Base-by-base conservation (phyloP, 1,140 invertebrate genomes). In the Ylistrum balloti region DNA sequence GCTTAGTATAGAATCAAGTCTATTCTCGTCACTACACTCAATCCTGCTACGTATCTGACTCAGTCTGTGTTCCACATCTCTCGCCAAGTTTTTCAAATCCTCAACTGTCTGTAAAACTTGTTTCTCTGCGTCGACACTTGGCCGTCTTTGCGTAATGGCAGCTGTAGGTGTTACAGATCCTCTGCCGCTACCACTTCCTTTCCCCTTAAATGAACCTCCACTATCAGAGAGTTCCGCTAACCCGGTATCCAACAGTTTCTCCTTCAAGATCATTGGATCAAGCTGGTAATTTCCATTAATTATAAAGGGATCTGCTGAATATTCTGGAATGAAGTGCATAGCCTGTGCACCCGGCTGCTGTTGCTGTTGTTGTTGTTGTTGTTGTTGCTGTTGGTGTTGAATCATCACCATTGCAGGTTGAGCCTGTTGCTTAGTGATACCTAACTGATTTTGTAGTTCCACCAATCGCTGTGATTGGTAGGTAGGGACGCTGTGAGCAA, bases 201-300 rank as follows among this genome's bases (percentile, higher is more conserved):
- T 41, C 9, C 74, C 86, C 35, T 56, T 88, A 28, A 86, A 35
- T 35, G 85, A 11, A 33, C 89, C 17, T 34, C 28, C 45, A 32
- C 33, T 56, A 17, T 92, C 56, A n/a, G 56, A 74, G 20, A 74
- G 15, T n/a, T 90, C 85, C 38, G 93, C 95, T 33, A 95, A 85
- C 20, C 95, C 95, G 15, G 95, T 95, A 33, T 90, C 93, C 33
- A 95, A 90, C 32, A 95, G 90, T 87, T 94, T 95, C 38, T 95
- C 92, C 85, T 94, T 94, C n/a, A 95, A 92, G 15, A 95, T 85
- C 35, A 93, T 89, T 33, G 94, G 94, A 56, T 95, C 95, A 3
- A 95, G 92, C 33, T 95, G 94, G 89, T 95, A 95, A 86, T 95
- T 94, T 56, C 94, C 94, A 89, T 94, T 93, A 0, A 93, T 93